Evolutionary conservation across 2,113 vertebrate genomes (phyloP).

Genomic region (Prinia subflava): DNA sequence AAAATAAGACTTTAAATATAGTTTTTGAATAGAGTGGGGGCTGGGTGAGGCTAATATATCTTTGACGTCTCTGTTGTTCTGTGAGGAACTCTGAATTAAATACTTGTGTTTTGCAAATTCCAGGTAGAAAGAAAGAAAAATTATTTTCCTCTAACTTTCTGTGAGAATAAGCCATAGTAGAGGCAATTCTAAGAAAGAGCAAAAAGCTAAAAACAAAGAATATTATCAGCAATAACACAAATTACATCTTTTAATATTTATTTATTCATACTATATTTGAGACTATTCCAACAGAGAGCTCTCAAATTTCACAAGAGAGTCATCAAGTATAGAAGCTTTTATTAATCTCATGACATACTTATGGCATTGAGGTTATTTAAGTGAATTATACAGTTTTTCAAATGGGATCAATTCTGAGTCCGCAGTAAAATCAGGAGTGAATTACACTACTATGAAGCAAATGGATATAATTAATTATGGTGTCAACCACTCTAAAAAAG

Average conservation of each 20-base stretch:
- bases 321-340: neutral
- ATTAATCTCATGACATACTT: neutral
- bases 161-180: neutral
- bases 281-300: neutral
- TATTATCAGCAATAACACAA: neutral
- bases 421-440: conserved; percentile 15
- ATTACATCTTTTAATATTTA: neutral
- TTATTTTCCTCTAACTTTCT: neutral
- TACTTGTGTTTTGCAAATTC: neutral
- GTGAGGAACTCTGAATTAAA: neutral
- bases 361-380: conserved; percentile 6
- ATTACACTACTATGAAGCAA: conserved; percentile 50
- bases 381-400: conserved; percentile 11
- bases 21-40: neutral
- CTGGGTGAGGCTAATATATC: fast-evolving
- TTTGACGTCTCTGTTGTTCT: neutral
- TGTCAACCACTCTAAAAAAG: conserved; percentile 33
- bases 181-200: neutral
- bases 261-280: neutral
- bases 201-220: neutral
- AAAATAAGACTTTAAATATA: neutral
- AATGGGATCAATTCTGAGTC: conserved; percentile 28
- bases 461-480: conserved; percentile 62
- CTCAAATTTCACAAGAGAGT: conserved; percentile 7
- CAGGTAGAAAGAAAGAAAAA: neutral